Base-by-base conservation (phyloP, 2,888 invertebrate genomes). In the Troglohyphantes excavatus region DNA sequence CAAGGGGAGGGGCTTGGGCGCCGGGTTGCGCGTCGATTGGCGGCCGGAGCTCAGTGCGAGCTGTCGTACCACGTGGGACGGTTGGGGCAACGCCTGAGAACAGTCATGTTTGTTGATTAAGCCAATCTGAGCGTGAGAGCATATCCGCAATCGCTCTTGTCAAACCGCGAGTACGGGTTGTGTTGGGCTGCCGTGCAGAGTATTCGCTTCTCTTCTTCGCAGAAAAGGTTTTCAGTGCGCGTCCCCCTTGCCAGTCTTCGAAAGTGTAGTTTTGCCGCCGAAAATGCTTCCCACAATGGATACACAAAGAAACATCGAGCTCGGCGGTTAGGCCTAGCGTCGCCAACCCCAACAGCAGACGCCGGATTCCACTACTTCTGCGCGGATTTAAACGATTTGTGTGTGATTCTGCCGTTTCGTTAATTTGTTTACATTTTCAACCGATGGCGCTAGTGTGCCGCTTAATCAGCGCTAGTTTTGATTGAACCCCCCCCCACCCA, bases 91-190 rank as follows among this genome's bases (percentile, higher is more conserved):
- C 91, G 91, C 91, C 91, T 91, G 91, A 90, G 91, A 91, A 91
- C 92, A 91, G 92, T 92, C 91, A 92, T 92, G 92, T 92, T 93
- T 92, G 92, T 92, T 92, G 92, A 92, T 92, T 92, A 92, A 92
- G 93, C 93, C 93, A 93, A 93, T 93, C 93, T 92, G 92, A 92
- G 92, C 91, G 91, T 92, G 92, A 92, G 92, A 92, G 92, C 92
- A 92, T 92, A 92, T 92, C 92, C 92, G 92, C 92, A 93, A 92
- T 92, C 93, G 93, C 92, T 92, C 92, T 92, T 92, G 84, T 91
- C 91, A 90, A 91, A 92, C 92, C 92, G 92, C 90, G 90, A 85
- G 85, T 84, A 85, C 85, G 84, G 90, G 90, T 90, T 85, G 85
- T 90, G 75, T 86, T 65, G 82, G 39, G 83, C 89, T 89, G 89